Base-by-base conservation (phyloP, 2,797 vertebrate species). In the Setipinna tenuifilis region DNA sequence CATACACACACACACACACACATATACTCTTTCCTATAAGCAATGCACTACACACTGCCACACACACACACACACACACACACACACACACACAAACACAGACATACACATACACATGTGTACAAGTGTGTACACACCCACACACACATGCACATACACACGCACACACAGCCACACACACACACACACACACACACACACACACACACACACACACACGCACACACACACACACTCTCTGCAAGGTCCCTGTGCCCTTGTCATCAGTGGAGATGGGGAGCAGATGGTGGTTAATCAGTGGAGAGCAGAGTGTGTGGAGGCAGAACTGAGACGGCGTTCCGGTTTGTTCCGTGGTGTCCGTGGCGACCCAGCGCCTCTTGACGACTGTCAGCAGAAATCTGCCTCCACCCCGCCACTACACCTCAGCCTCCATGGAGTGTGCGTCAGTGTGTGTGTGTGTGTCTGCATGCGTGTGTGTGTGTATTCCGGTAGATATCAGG, bases 211-310 rank as follows among this genome's bases (percentile, higher is more conserved):
- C 75, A 62, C 57, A 83, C 83, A 85, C 86, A 31, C 68, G 85
- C 61, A 89, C 84, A 87, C 85, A 83, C 58, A 31, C 50, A 35
- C 16, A 17, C 68, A 35, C 23, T 82, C 23, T 23, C 59, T 84
- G 81, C 89, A 90, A 90, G 89, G 88, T 92, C 86, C 87, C 57
- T 44, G 62, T 17, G 87, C 87, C 86, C 87, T 91, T 89, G 86
- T 89, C 89, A 87, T 81, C 87, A 82, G 84, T 80, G 31, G 31
- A 89, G 87, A 89, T 87, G 88, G 54, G 81, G 88, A 90, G 89
- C 91, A 92, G 91, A 92, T 89, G 91, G 90, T 85, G 89, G 88
- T 89, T 91, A 91, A 93, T 92, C 90, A 91, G 68, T 87, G 82
- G 83, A 75, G 62, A 83, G 85, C 82, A 86, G 88, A 84, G 85